Conservation (phyloP, 2,888 invertebrate species). For the Lycophotia porphyrea region DNA sequence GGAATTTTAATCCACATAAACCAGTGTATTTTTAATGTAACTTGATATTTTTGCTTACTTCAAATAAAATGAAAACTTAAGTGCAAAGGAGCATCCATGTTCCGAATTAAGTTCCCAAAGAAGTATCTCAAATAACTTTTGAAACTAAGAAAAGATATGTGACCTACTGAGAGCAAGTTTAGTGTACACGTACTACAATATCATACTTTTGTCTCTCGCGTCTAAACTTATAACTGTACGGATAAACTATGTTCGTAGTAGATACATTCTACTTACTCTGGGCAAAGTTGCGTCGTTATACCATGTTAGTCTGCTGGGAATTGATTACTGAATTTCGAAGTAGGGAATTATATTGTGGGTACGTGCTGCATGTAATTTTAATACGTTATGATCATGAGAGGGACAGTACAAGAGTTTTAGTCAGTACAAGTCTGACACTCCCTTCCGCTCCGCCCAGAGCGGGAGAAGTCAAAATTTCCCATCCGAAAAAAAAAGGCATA, state of each 20-base stretch:
- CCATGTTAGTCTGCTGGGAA: slow-evolving; percentile 26
- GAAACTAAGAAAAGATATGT: slow-evolving; percentile 26
- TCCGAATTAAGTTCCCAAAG: background rate
- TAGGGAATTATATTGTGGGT: background rate
- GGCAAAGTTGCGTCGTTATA: slow-evolving; percentile 51
- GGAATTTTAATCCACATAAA: background rate
- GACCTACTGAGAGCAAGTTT: slow-evolving; percentile 32
- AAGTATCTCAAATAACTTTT: slow-evolving; percentile 15
- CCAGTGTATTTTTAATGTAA: background rate
- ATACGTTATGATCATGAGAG: background rate
- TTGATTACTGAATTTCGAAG: slow-evolving; percentile 46
- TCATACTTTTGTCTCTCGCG: slow-evolving; percentile 45
- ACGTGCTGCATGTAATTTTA: slow-evolving; percentile 1
- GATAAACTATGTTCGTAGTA: slow-evolving; percentile 41
- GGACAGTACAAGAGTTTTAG: too few species aligned
- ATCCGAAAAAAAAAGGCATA: too few species aligned
- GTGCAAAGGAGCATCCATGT: background rate
- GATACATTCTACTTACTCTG: slow-evolving; percentile 34
- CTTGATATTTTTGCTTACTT: background rate
- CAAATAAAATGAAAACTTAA: background rate
- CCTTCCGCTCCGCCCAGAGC: too few species aligned
- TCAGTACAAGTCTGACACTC: too few species aligned
- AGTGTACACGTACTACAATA: slow-evolving; percentile 21
- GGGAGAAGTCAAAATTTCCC: too few species aligned
- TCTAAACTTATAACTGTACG: slow-evolving; percentile 38